A percentile compares a stretch with the other conserved stretches of the same genome.
These are phyloP conservation scores for Chrysolina haemoptera DNA, from an alignment of 2,888 invertebrate genomes.

Conservation along the genomic window DNA sequence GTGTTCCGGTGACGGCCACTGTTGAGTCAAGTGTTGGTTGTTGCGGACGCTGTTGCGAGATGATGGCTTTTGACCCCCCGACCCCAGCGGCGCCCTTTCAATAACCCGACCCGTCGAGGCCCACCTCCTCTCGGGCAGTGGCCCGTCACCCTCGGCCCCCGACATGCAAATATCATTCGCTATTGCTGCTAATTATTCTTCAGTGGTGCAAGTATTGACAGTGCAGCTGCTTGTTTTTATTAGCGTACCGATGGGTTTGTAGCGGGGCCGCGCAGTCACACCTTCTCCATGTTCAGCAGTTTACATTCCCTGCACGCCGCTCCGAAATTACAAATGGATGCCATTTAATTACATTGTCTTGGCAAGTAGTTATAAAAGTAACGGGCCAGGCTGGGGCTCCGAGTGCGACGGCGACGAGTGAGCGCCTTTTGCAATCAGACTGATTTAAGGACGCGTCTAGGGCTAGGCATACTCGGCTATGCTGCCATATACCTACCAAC, in stretches of 20 bases:
- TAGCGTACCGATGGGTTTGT: slow-evolving; percentile 66
- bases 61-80: slow-evolving; percentile 43
- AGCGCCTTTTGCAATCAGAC: slow-evolving; percentile 62
- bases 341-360: slow-evolving; percentile 71
- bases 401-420: slow-evolving; percentile 37
- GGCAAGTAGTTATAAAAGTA: slow-evolving; percentile 70
- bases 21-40: slow-evolving; percentile 49
- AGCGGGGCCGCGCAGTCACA: slow-evolving; percentile 67
- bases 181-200: slow-evolving; percentile 67
- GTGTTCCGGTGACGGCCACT: slow-evolving; percentile 40
- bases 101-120: slow-evolving; percentile 23
- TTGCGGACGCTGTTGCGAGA: slow-evolving; percentile 40
- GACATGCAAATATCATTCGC: slow-evolving; percentile 63
- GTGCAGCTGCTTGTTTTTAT: slow-evolving; percentile 69
- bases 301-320: slow-evolving; percentile 69
- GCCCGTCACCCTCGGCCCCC: slow-evolving; percentile 2
- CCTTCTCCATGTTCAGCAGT: slow-evolving; percentile 70
- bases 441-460: slow-evolving; percentile 64
- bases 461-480: slow-evolving; percentile 41
- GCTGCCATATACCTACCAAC: slow-evolving; percentile 32
- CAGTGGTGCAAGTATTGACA: slow-evolving; percentile 66
- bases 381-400: slow-evolving; percentile 62
- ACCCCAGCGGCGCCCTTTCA: slow-evolving; percentile 31
- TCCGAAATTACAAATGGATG: slow-evolving; percentile 70
- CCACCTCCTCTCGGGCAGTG: neutral